Evolutionary conservation across 1,140 invertebrate genomes (phyloP), one percentile per base, ranked within the genome.

Genomic region (Diachasma alloeum): DNA sequence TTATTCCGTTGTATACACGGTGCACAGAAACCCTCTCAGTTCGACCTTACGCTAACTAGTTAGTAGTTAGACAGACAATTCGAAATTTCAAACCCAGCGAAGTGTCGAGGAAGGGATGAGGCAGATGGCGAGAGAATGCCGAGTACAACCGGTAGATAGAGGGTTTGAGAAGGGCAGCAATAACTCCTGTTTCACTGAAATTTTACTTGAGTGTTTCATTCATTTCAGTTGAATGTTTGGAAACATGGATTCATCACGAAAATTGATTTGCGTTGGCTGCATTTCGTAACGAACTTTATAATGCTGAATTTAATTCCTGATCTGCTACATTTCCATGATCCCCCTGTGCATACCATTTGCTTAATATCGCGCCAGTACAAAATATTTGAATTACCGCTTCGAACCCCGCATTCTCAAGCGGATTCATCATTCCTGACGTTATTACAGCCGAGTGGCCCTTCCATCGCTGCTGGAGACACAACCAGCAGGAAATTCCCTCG

Each of bases 1-100:
- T n/a, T n/a, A n/a, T n/a, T n/a, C n/a, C n/a, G n/a, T n/a, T n/a
- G n/a, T n/a, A n/a, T n/a, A n/a, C n/a, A n/a, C n/a, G n/a, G n/a
- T n/a, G 15, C 31, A 56, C 22, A 68, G 36, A 37, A 15, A 8
- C 19, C 46, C 19, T 8, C 53, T 11, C 36, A 15, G 26, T 59
- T 70, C 53, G 68, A 70, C 59, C 46, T 72, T 72, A 73, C 70
- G 77, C 72, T 73, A 83, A 84, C 82, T 85, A 83, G 83, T 85
- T 85, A 84, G 79, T 78, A 83, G 83, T 85, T 85, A 78, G 80
- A 81, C 82, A 81, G 83, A 84, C 83, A 85, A 85, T 84, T 82
- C 79, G 76, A 77, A 84, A 84, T 85, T 83, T 81, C 79, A 78
- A 48, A n/a, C 11, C 13, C 72, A n/a, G 79, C 72, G 76, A 39